Percentiles rank a stretch among this genome's conserved stretches.
Conservation (phyloP, 2,797 vertebrate genomes). For the Holocentrus rufus region DNA sequence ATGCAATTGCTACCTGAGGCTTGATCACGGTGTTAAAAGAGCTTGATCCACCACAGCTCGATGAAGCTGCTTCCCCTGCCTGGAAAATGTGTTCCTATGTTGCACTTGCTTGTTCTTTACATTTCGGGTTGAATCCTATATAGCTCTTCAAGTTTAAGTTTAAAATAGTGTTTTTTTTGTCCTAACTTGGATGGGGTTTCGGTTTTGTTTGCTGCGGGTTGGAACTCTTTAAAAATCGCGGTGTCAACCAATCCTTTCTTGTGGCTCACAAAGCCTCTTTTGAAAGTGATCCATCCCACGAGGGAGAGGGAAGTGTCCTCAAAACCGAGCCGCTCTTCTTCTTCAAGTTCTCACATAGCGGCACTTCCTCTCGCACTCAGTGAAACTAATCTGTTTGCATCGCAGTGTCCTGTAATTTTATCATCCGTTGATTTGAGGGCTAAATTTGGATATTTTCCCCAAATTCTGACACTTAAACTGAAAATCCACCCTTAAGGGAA, state of each 20-base stretch:
- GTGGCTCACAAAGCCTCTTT: slow-evolving; percentile 44
- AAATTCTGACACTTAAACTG: neutral
- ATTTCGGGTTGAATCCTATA: slow-evolving; percentile 30
- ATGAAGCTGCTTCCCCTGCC: neutral
- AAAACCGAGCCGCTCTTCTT: slow-evolving; percentile 34
- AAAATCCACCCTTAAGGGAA: neutral
- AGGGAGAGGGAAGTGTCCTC: slow-evolving; percentile 50
- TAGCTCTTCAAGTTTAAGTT: slow-evolving; percentile 15
- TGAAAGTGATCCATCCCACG: slow-evolving; percentile 59
- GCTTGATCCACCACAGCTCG: neutral
- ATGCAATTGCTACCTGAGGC: slow-evolving; percentile 33
- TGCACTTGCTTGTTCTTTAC: neutral
- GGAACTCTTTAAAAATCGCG: slow-evolving; percentile 49
- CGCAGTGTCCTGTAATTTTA: neutral
- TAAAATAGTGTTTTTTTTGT: slow-evolving; percentile 28
- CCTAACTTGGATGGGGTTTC: slow-evolving; percentile 36
- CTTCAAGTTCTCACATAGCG: slow-evolving; percentile 47
- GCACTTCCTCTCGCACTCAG: slow-evolving; percentile 35
- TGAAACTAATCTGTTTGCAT: slow-evolving; percentile 30
- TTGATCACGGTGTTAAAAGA: neutral
- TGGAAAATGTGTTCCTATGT: neutral
- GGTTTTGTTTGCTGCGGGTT: slow-evolving; percentile 28
- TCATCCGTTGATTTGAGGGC: slow-evolving; percentile 1
- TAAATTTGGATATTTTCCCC: neutral
- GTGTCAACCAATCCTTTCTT: slow-evolving; percentile 48